A percentile compares a stretch with the other conserved stretches of the same genome.
Conservation (phyloP, 1,140 invertebrate genomes). For the Pseudomyrmex gracilis region DNA sequence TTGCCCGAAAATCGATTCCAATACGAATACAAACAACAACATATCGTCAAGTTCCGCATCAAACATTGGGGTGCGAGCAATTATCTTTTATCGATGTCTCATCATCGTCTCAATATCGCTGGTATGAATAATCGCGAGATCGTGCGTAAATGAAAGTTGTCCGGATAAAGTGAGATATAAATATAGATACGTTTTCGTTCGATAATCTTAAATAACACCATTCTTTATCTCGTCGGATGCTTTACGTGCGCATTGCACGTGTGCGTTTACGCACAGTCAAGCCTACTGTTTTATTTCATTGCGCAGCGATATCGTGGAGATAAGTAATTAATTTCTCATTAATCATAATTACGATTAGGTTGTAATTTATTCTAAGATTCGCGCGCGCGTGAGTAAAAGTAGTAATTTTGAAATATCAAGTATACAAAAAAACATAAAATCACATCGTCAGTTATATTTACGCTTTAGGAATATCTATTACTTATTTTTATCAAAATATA, state of each 20-base stretch:
- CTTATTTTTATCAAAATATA: too few species aligned
- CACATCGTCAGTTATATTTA: too few species aligned
- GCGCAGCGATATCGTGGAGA: not conserved
- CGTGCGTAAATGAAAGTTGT: constrained; percentile 37
- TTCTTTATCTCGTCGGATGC: not conserved
- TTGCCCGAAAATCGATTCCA: not conserved
- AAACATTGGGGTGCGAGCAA: constrained; percentile 39
- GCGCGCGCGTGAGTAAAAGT: too few species aligned
- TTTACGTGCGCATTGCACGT: not conserved
- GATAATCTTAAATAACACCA: constrained; percentile 26
- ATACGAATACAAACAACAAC: constrained; percentile 25
- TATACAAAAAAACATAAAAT: not conserved
- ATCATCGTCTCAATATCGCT: not conserved
- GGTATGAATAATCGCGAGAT: not conserved
- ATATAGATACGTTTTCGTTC: not conserved
- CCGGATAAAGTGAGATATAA: constrained; percentile 25
- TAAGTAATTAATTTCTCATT: not conserved
- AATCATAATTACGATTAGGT: not conserved
- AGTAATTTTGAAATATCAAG: not conserved
- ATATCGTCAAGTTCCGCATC: constrained; percentile 32
- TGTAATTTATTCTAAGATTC: not conserved
- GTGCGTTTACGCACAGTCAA: not conserved
- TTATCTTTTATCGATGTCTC: constrained; percentile 19
- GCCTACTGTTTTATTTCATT: constrained; percentile 15
- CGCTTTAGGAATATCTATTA: too few species aligned